phyloP scores from a whole-genome alignment of 2,113 vertebrate species.

The Malaclemys terrapin region DNA sequence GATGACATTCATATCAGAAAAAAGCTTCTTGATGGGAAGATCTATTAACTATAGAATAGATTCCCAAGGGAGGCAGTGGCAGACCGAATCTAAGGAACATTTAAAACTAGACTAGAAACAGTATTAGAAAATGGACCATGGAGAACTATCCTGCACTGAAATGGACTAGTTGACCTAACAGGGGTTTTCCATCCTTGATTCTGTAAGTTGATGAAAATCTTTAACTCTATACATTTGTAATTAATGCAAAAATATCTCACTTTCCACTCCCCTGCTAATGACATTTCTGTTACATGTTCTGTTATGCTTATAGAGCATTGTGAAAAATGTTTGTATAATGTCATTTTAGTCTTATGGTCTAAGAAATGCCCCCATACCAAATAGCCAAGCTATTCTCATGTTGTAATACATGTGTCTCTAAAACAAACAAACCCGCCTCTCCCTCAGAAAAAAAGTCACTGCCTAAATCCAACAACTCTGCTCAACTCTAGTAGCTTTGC shows the following conservation, averaged over 20 bases:
- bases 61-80: not conserved
- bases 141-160: not conserved
- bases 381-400: not conserved
- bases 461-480: not conserved
- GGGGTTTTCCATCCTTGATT: not conserved
- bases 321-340: not conserved
- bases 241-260: not conserved
- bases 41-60: not conserved
- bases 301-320: not conserved
- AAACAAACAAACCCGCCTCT: not conserved
- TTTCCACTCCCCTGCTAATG: not conserved
- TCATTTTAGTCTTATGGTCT: slow-evolving; percentile 1
- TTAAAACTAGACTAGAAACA: not conserved
- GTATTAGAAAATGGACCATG: not conserved
- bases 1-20: not conserved
- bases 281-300: not conserved
- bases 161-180: not conserved
- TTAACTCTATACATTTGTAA: not conserved
- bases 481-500: not conserved
- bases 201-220: not conserved
- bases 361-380: not conserved
- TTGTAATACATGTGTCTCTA: not conserved
- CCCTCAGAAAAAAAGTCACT: not conserved
- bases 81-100: not conserved
- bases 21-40: not conserved